Evolutionary conservation across 2,797 vertebrate species (phyloP).

Genomic region (Sebastes oblongus): DNA sequence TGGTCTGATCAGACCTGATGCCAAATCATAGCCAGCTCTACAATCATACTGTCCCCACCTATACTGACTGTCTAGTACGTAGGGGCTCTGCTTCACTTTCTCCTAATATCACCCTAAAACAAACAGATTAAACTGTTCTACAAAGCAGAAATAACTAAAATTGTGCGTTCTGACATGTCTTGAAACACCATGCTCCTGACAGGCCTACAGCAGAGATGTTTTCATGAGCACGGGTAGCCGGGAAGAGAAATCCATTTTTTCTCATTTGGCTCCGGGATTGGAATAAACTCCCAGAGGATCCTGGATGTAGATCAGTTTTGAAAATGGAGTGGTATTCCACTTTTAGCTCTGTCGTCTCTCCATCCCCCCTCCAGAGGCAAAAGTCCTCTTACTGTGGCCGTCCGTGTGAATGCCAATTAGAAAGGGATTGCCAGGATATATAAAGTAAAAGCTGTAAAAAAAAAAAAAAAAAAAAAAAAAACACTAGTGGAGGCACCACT

Average conservation of each 20-base stretch:
- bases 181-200: constrained; percentile 5
- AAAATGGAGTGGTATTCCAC: constrained; percentile 40
- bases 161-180: background rate
- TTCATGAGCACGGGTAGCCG: constrained; percentile 27
- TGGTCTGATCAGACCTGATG: background rate
- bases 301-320: constrained; percentile 38
- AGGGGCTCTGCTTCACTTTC: background rate
- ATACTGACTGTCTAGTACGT: background rate
- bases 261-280: constrained; percentile 59
- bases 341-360: constrained; percentile 37
- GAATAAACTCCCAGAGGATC: constrained; percentile 21
- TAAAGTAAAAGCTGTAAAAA: constrained; percentile 6
- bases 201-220: constrained; percentile 18
- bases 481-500: background rate
- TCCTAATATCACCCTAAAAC: background rate
- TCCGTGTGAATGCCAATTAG: constrained; percentile 30
- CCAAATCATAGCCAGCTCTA: background rate
- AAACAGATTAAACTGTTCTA: background rate
- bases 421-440: constrained; percentile 1
- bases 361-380: constrained; percentile 7
- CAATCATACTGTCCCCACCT: background rate
- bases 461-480: background rate
- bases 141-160: background rate
- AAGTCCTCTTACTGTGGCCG: background rate
- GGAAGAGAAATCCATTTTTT: constrained; percentile 56